phyloP scores from a whole-genome alignment of 1,140 invertebrate species.

The Formica selysi region DNA sequence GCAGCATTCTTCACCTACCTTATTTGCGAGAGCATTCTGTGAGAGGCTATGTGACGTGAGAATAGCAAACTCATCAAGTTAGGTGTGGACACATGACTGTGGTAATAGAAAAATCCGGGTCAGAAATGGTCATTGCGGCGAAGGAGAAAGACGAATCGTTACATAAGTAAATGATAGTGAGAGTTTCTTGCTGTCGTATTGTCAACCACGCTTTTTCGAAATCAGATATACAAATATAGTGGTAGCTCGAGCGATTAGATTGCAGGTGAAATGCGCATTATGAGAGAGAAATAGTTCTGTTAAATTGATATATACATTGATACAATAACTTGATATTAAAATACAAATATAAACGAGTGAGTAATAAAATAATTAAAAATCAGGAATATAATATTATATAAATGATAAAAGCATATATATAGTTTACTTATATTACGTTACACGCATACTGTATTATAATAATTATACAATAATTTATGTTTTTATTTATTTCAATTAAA shows the following conservation, averaged over 20 bases:
- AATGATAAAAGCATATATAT: too few relatives aligned
- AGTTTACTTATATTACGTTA: too few relatives aligned
- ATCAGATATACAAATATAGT: neutral
- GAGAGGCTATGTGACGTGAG: conserved; percentile 7
- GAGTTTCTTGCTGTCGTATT: conserved; percentile 59
- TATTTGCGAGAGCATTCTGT: conserved; percentile 13
- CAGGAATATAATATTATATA: neutral
- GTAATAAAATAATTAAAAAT: conserved; percentile 2
- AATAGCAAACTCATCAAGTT: conserved; percentile 42
- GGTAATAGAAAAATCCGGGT: conserved; percentile 67
- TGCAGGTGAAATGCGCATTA: neutral
- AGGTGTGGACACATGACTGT: conserved; percentile 42
- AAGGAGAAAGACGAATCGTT: conserved; percentile 58
- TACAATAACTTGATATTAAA: neutral
- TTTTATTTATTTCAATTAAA: neutral
- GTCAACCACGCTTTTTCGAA: conserved; percentile 14
- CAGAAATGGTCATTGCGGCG: conserved; percentile 50
- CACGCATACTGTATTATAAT: neutral
- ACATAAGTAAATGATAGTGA: conserved; percentile 61
- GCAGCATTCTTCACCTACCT: conserved; percentile 25
- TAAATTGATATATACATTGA: too few relatives aligned
- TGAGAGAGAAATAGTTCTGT: neutral
- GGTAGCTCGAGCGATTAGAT: neutral
- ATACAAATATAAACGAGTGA: neutral
- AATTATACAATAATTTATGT: conserved; percentile 15